Evolutionary conservation across 2,113 vertebrate species (phyloP), one percentile per base, ranked within the genome.

Genomic region (Ophthalmolycus amberensis): DNA sequence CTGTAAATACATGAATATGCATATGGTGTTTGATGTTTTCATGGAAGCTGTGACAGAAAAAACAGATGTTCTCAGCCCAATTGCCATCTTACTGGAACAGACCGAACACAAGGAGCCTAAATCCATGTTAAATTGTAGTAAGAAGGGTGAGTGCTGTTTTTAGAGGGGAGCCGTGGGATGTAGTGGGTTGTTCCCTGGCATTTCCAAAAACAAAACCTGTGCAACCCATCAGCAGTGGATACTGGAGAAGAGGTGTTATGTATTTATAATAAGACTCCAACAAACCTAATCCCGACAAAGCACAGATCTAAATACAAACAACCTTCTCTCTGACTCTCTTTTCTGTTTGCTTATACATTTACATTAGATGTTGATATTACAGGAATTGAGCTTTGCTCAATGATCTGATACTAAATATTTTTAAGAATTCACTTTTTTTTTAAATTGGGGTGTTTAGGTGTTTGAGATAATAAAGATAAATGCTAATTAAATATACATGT

Each of bases 151-250:
- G 69, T 60, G 76, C 71, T 75, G 74, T 72, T 83, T 87, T 70
- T 73, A 59, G 56, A 85, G 59, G 16, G n/a, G 38, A 34, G 69
- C 75, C 34, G 75, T 90, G 74, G 85, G 83, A 65, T 83, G 77
- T 1, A 46, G 76, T 50, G 62, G 73, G 76, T 40, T 74, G 67
- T 79, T 40, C 48, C 48, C 75, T 20, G 29, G 52, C 32, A 25
- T 71, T 75, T 85, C 62, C n/a, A 70, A 40, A 71, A 27, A 78
- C 72, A 67, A 59, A 85, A 78, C 77, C 58, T 75, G 46, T 38
- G 54, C 64, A 77, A 74, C 14, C 71, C 64, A 50, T 74, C 54
- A 64, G 64, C 22, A 67, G n/a, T 52, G 3, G 50, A 77, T 9
- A 48, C 48, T 58, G 46, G 29, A 59, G 69, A 70, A 42, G 59